These are phyloP conservation scores for Dysidea cf. avara DNA, from an alignment of 37 sponge, comb jelly and placozoan species.

Conservation along the genomic window DNA sequence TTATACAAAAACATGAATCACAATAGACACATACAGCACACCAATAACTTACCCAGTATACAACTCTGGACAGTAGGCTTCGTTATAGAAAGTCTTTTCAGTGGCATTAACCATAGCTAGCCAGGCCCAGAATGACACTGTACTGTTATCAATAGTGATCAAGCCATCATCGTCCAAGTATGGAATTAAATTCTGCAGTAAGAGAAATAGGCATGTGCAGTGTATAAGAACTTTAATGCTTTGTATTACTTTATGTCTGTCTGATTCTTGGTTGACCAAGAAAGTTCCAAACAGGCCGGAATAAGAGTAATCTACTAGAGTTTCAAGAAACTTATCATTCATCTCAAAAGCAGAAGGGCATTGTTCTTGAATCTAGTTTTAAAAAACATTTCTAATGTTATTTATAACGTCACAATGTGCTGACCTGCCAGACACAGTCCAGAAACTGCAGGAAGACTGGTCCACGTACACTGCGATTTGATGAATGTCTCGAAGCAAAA, in stretches of 20 bases:
- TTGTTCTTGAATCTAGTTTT: slow-evolving; percentile 70
- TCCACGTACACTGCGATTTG: slow-evolving; percentile 43
- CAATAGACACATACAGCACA: too few species aligned
- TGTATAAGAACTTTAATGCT: not conserved
- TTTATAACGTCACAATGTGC: not conserved
- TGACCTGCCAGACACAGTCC: slow-evolving; percentile 93
- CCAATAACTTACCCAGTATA: slow-evolving; percentile 62
- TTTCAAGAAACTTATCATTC: slow-evolving; percentile 76
- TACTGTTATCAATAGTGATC: not conserved
- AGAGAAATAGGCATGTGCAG: not conserved
- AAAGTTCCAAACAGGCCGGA: slow-evolving; percentile 85
- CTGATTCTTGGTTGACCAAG: slow-evolving; percentile 48
- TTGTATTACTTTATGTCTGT: slow-evolving; percentile 46
- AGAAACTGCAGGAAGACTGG: slow-evolving; percentile 91
- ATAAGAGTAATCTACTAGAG: slow-evolving; percentile 77
- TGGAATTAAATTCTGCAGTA: not conserved
- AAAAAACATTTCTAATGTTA: slow-evolving; percentile 4
- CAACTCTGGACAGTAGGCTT: slow-evolving; percentile 45
- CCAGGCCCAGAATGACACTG: slow-evolving; percentile 82
- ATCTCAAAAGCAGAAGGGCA: slow-evolving; percentile 91
- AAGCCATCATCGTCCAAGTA: not conserved
- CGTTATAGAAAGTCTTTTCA: slow-evolving; percentile 68
- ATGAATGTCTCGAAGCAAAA: slow-evolving; percentile 60
- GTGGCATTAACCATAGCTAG: slow-evolving; percentile 61
- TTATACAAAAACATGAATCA: too few species aligned